Base-by-base conservation (phyloP, 2,797 vertebrate genomes). In the Falco rusticolus region DNA sequence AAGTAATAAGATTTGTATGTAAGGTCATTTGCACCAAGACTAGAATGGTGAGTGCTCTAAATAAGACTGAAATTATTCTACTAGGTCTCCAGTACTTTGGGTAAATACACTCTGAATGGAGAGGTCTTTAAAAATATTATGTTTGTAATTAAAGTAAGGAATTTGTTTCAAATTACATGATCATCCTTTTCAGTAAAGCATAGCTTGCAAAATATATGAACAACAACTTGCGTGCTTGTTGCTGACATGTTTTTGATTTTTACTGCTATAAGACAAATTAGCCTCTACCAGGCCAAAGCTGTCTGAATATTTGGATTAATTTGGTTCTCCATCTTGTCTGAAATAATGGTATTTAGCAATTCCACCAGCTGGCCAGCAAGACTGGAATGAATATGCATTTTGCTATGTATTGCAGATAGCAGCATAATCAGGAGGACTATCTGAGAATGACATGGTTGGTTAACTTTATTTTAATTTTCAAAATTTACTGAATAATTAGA, bases 231-330 rank as follows among this genome's bases (percentile, higher is more conserved):
- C 61, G 26, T 85, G 84, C 64, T 94, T 94, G 82, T 96, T 95
- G 74, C 64, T 97, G 96, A 93, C 54, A 5, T 76, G 65, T 47
- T 90, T 96, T 94, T 97, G 79, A 94, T 96, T 96, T 96, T 97
- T 95, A 81, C 91, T 76, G 37, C 90, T 97, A 89, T 77, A 96
- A 96, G 89, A 94, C 77, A 97, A 97, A 98, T 97, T 96, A 96
- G 71, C 25, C n/a, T 96, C 84, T 48, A 89, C 87, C 60, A 93
- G 65, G 75, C 66, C 90, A 97, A 96, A 82, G 41, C 81, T 96
- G 87, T 95, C 91, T 95, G 94, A 89, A 71, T 96, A 94, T 97
- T 96, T 98, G 92, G 89, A 96, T 95, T 97, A 96, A 97, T 97
- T 87, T 96, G 66, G 60, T 97, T 50, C 24, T 98, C 39, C 9